Evolutionary conservation across 2,888 invertebrate species (phyloP), one percentile per base, ranked within the genome.

Genomic region (Amiota minor): DNA sequence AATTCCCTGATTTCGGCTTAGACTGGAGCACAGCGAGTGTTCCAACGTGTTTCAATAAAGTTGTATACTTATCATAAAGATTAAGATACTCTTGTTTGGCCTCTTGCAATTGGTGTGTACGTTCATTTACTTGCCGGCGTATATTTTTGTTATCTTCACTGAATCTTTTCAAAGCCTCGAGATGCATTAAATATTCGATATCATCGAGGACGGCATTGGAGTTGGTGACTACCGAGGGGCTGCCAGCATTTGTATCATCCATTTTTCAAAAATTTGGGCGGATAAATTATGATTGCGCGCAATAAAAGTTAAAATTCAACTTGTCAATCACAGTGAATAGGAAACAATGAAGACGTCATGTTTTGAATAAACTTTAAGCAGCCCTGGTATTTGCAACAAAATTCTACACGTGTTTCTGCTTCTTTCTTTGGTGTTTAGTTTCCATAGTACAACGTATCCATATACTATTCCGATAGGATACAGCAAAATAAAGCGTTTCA

Each of bases 101-200:
- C 20, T 87, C 86, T 14, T 80, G 50, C 72, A 81, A 85, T 12
- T 75, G 73, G 9, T 79, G 82, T 1, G 75, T 78, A 46, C 85
- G 81, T 14, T 89, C 88, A 14, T 88, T 87, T 9, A 88, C 78
- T 23, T 86, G 84, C 1, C 85, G 86, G 0, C 77, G 78, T 14
- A 87, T 76, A 12, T 82, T 78, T 0, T 76, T 74, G 9, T 77
- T 76, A 20, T 85, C 84, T 0, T 88, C 88, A 4, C 71, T 73
- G 45, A 81, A 85, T 1, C 88, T 87, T n/a, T 83, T 86, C 2
- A 82, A 16, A 0, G 83, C 80, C 56, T 89, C 89, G 62, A 89
- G 65, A 14, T 87, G 80, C 1, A 89, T 74, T 23, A 89, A 55
- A 50, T 84, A 80, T 47, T 81, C 78, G 4, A 89, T 81, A 14